phyloP scores from a whole-genome alignment of 2,888 invertebrate genomes.

The Andricus quercusramuli region DNA sequence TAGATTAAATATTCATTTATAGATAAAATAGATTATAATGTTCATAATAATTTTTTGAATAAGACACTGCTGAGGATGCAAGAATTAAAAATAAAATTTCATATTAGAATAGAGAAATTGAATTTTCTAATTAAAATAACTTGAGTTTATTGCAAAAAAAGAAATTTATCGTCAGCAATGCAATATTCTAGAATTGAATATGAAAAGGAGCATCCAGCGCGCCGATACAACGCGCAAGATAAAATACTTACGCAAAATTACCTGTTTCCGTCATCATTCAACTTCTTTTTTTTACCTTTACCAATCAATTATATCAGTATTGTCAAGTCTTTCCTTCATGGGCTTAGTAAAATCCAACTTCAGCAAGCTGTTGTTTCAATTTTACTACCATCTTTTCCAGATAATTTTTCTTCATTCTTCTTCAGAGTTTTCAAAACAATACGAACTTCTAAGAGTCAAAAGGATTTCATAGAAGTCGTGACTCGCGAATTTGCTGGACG shows the following conservation, averaged over 20 bases:
- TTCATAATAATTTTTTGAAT: slow-evolving; percentile 21
- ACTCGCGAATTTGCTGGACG: background rate
- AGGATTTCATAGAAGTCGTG: slow-evolving; percentile 27
- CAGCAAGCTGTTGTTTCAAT: background rate
- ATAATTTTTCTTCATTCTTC: background rate
- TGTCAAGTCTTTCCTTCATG: background rate
- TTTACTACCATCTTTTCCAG: background rate
- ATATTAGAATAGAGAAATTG: slow-evolving; percentile 2
- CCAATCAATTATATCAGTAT: background rate
- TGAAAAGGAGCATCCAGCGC: slow-evolving; percentile 71
- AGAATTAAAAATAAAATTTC: slow-evolving; percentile 9
- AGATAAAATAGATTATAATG: background rate
- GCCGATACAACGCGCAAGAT: slow-evolving; percentile 82
- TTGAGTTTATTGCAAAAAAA: too few relatives aligned
- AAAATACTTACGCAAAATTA: slow-evolving; percentile 79
- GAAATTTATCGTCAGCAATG: slow-evolving; percentile 40
- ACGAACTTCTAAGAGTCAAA: slow-evolving; percentile 29
- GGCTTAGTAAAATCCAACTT: background rate
- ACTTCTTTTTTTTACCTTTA: background rate
- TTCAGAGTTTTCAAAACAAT: background rate
- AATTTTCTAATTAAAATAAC: background rate
- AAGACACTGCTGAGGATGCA: slow-evolving; percentile 1
- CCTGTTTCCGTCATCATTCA: slow-evolving; percentile 14
- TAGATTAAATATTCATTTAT: background rate
- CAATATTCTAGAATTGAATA: slow-evolving; percentile 46